These are phyloP conservation scores for Caenorhabditis angaria DNA, from an alignment of 2,888 invertebrate species.

Conservation along the genomic window DNA sequence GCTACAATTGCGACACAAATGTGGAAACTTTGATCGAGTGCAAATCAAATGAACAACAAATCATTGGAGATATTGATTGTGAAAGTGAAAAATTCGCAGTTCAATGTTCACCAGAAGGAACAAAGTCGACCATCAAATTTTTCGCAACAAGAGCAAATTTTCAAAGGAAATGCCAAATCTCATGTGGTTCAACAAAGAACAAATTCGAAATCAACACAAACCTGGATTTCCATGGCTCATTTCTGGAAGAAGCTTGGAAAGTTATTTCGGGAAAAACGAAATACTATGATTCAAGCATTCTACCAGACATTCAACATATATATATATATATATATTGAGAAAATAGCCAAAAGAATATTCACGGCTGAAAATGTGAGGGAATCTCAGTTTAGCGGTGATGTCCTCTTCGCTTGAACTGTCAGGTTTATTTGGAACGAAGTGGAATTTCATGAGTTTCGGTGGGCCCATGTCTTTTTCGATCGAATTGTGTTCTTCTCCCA, in stretches of 20 bases:
- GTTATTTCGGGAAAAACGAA: conserved; percentile 5
- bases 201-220: neutral
- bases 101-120: conserved; percentile 5
- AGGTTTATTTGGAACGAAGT: no score
- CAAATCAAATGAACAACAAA: neutral
- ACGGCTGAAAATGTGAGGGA: no score
- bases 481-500: no score
- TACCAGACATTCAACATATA: conserved; percentile 10
- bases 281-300: conserved; percentile 1
- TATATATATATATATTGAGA: no score
- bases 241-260: conserved; percentile 6
- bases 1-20: neutral
- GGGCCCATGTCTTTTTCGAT: no score
- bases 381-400: no score
- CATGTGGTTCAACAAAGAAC: neutral
- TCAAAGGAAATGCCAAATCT: neutral
- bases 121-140: neutral
- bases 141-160: neutral
- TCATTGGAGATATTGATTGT: neutral
- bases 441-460: no score
- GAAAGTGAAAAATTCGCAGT: conserved; percentile 3
- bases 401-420: no score
- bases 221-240: conserved; percentile 3
- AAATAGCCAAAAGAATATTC: no score
- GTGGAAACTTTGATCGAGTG: neutral